These are phyloP conservation scores for Gephyroberyx darwinii DNA, from an alignment of 2,797 vertebrate species.

Conservation along the genomic window DNA sequence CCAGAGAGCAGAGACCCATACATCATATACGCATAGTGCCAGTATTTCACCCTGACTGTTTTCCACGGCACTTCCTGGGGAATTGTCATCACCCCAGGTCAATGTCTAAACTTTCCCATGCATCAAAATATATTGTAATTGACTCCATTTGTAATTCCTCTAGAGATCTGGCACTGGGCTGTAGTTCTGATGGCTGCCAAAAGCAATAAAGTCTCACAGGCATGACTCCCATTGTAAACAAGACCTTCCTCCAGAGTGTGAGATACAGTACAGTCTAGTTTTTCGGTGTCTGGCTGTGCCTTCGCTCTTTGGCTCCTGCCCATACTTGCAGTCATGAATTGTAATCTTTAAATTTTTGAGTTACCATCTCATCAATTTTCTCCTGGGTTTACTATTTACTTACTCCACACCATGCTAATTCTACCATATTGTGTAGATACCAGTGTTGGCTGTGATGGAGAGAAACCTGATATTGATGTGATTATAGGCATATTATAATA, in stretches of 20 bases:
- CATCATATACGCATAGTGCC: conserved; percentile 21
- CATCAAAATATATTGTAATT: conserved; percentile 82
- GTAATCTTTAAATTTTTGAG: conserved; percentile 36
- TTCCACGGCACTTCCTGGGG: conserved; percentile 71
- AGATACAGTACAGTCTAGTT: conserved; percentile 45
- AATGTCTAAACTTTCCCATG: conserved; percentile 81
- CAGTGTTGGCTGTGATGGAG: neutral
- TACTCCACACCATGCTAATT: conserved; percentile 5
- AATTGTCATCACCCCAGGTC: conserved; percentile 80
- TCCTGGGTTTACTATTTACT: conserved; percentile 10
- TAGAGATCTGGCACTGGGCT: conserved; percentile 74
- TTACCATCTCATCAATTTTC: conserved; percentile 39
- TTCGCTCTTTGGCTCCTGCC: conserved; percentile 26
- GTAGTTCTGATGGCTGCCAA: conserved; percentile 76
- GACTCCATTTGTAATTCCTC: conserved; percentile 82
- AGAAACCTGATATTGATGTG: neutral
- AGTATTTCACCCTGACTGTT: conserved; percentile 67
- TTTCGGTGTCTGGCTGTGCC: conserved; percentile 32
- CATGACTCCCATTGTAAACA: conserved; percentile 77
- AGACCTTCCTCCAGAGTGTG: conserved; percentile 49
- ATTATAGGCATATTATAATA: conserved; percentile 14
- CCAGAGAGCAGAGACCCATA: conserved; percentile 60
- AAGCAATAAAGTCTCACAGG: conserved; percentile 79
- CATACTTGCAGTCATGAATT: conserved; percentile 31
- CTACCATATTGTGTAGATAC: conserved; percentile 14